Evolutionary conservation across 2,797 vertebrate genomes (phyloP).

Genomic region (Hephaestus fuliginosus): DNA sequence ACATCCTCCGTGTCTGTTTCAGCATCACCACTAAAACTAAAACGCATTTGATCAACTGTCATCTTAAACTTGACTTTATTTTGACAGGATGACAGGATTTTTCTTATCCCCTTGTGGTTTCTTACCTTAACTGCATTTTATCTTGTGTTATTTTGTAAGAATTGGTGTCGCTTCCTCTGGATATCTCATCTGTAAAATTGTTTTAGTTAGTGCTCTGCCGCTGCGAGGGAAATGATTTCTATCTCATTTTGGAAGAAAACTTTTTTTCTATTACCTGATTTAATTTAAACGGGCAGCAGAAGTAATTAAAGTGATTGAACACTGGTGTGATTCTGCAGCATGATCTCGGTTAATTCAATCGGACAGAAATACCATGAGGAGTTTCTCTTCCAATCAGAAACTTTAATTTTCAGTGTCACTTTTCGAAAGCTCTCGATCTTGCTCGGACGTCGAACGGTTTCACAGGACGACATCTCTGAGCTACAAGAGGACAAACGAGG

Average conservation of each 20-base stretch:
- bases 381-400: not conserved
- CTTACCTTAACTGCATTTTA: not conserved
- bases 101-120: not conserved
- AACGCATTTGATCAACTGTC: not conserved
- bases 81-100: not conserved
- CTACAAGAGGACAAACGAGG: constrained; percentile 32
- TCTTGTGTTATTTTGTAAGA: not conserved
- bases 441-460: not conserved
- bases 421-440: not conserved
- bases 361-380: not conserved
- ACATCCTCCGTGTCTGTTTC: not conserved
- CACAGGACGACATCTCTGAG: constrained; percentile 22
- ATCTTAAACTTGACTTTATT: not conserved
- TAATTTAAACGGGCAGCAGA: not conserved
- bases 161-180: not conserved
- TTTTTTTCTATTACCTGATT: not conserved
- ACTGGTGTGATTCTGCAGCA: not conserved
- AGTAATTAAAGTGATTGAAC: constrained; percentile 7
- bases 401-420: not conserved
- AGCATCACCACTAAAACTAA: not conserved
- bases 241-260: constrained; percentile 8
- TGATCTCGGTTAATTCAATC: not conserved
- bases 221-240: not conserved
- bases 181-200: not conserved
- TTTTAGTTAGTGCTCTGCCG: not conserved